Evolutionary conservation across 2,888 invertebrate species (phyloP).

Genomic region (Rotaria macrura): DNA sequence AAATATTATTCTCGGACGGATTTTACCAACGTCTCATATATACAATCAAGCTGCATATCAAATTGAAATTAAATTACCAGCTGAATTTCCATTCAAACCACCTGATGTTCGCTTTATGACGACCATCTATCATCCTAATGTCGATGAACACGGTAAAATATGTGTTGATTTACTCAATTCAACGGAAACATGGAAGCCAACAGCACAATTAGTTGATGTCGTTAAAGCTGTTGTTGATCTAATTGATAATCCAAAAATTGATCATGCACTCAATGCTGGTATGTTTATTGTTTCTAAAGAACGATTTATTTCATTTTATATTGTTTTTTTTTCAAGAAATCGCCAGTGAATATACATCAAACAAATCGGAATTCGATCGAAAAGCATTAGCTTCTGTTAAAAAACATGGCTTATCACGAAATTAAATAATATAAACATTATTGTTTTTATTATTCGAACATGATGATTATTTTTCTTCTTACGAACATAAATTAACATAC

Average conservation of each 20-base stretch:
- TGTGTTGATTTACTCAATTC: background rate
- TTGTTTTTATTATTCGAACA: background rate
- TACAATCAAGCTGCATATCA: background rate
- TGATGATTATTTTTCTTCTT: background rate
- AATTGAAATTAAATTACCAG: background rate
- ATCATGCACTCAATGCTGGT: slow-evolving; percentile 14
- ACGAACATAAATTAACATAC: background rate
- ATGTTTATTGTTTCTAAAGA: background rate
- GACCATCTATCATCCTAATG: background rate
- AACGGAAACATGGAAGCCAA: background rate
- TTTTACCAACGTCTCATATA: background rate
- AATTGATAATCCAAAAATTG: slow-evolving; percentile 7
- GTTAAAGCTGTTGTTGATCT: background rate
- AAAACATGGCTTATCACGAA: background rate
- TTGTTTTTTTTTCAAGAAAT: background rate
- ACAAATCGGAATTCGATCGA: background rate
- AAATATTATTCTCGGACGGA: background rate
- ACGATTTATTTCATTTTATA: background rate
- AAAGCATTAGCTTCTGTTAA: background rate
- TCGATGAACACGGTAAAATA: background rate
- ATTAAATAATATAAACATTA: background rate
- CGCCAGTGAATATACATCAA: background rate
- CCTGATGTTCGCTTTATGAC: background rate
- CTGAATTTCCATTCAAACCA: slow-evolving; percentile 7
- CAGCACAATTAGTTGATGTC: background rate